Evolutionary conservation across 1,140 invertebrate species (phyloP), one percentile per base, ranked within the genome.

Genomic region (Drosophila sturtevanti): DNA sequence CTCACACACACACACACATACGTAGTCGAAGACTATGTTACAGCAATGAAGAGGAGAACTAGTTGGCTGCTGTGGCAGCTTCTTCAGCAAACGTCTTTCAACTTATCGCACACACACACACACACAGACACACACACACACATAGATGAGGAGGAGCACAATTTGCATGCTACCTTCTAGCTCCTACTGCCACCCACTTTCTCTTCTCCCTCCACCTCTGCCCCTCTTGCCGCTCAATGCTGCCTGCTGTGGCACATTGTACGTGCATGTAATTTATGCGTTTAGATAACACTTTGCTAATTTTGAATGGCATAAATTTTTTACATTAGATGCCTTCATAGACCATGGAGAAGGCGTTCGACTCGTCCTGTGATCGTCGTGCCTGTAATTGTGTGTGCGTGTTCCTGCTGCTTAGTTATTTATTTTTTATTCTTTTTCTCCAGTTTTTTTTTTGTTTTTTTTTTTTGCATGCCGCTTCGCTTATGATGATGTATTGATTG

Each of bases 281-380:
- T 89, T 89, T 89, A 89, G 84, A 89, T 89, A 89, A 89, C 85
- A 89, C 84, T 89, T 89, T 89, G 84, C 84, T 89, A 89, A 89
- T 89, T 89, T 89, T 89, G 84, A 89, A 89, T 89, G 79, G 84
- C 85, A 89, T 89, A 89, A 70, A 89, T 89, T 89, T 89, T 85
- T 87, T 89, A 64, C 68, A 76, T 76, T 76, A 76, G 72, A 75
- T 62, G 72, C 56, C 54, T 64, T 62, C 63, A 61, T 44, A 64
- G 72, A 76, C 72, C 56, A 37, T 34, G 31, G 55, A 48, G 41
- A 48, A 48, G 41, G 41, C 41, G 41, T 48, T 21, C 18, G 16
- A 48, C 41, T 48, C 41, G 72, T 60, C 72, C 72, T 61, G 52
- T 41, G 21, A 61, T 24, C 52, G 62, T 72, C 75, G 76, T 89